Conservation (phyloP, 2,888 invertebrate genomes). For the Selenia dentaria region DNA sequence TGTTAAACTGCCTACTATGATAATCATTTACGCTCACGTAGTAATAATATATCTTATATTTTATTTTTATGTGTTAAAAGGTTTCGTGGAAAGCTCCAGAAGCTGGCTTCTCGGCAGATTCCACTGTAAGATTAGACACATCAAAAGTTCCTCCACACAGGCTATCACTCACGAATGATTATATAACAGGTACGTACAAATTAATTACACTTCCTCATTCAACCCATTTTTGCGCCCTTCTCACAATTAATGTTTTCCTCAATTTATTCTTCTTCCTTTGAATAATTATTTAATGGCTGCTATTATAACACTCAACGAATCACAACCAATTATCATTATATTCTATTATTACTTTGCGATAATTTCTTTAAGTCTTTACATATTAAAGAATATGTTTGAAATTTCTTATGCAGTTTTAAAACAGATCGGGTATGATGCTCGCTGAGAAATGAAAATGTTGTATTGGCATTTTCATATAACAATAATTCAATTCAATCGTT, state of each 20-base stretch:
- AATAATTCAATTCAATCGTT: no score
- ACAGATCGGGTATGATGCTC: no score
- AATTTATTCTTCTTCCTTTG: slow-evolving; percentile 27
- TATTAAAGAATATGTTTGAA: no score
- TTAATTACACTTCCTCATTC: slow-evolving; percentile 22
- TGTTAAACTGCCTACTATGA: no score
- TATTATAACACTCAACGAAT: slow-evolving; percentile 23
- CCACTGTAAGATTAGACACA: slow-evolving; percentile 64
- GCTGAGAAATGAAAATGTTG: no score
- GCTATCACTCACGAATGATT: slow-evolving; percentile 80
- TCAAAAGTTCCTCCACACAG: slow-evolving; percentile 71
- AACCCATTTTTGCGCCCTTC: slow-evolving; percentile 10
- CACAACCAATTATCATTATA: slow-evolving; percentile 24
- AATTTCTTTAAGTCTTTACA: no score
- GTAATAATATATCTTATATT: no score
- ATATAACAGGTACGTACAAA: slow-evolving; percentile 67
- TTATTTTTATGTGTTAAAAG: slow-evolving; percentile 37
- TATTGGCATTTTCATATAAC: no score
- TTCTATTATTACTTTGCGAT: no score
- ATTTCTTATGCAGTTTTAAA: no score
- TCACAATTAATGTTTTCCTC: slow-evolving; percentile 18
- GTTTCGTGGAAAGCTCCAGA: slow-evolving; percentile 80
- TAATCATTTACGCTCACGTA: no score
- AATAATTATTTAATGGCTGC: slow-evolving; percentile 27
- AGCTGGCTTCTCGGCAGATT: slow-evolving; percentile 71